These are phyloP conservation scores for Pteria penguin DNA, from an alignment of 2,888 invertebrate genomes.

Conservation along the genomic window DNA sequence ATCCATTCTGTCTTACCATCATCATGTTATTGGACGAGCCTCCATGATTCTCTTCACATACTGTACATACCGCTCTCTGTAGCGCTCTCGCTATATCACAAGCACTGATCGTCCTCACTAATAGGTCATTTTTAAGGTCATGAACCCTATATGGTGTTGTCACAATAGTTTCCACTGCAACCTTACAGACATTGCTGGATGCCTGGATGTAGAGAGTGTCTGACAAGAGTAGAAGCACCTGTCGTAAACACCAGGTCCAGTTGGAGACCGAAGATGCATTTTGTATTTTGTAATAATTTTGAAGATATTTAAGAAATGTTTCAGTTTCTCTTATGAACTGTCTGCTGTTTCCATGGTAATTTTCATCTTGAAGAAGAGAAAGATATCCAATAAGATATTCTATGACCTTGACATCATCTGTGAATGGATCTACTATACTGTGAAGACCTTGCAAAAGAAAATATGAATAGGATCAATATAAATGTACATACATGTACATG, in stretches of 20 bases:
- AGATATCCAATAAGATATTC: slow-evolving; percentile 53
- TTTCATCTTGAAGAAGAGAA: slow-evolving; percentile 47
- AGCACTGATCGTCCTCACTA: slow-evolving; percentile 18
- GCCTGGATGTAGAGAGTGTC: slow-evolving; percentile 55
- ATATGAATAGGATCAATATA: no score
- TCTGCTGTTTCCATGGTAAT: slow-evolving; percentile 51
- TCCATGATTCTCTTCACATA: slow-evolving; percentile 15
- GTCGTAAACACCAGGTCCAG: slow-evolving; percentile 53
- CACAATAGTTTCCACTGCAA: slow-evolving; percentile 54
- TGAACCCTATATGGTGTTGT: slow-evolving; percentile 51
- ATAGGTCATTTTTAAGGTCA: slow-evolving; percentile 48
- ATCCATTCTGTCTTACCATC: not conserved
- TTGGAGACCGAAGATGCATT: slow-evolving; percentile 48
- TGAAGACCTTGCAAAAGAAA: slow-evolving; percentile 48
- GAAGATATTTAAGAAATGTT: slow-evolving; percentile 51
- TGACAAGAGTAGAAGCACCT: slow-evolving; percentile 52
- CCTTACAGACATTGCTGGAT: slow-evolving; percentile 51
- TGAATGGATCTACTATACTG: slow-evolving; percentile 53
- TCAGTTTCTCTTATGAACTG: slow-evolving; percentile 53
- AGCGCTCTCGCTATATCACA: slow-evolving; percentile 39
- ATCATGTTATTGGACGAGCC: not conserved
- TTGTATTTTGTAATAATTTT: slow-evolving; percentile 45
- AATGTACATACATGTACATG: no score
- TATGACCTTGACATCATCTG: slow-evolving; percentile 57
- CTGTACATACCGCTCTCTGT: slow-evolving; percentile 38